Evolutionary conservation across 2,888 invertebrate genomes (phyloP), one percentile per base, ranked within the genome.

Genomic region (Mycalesis mineus): DNA sequence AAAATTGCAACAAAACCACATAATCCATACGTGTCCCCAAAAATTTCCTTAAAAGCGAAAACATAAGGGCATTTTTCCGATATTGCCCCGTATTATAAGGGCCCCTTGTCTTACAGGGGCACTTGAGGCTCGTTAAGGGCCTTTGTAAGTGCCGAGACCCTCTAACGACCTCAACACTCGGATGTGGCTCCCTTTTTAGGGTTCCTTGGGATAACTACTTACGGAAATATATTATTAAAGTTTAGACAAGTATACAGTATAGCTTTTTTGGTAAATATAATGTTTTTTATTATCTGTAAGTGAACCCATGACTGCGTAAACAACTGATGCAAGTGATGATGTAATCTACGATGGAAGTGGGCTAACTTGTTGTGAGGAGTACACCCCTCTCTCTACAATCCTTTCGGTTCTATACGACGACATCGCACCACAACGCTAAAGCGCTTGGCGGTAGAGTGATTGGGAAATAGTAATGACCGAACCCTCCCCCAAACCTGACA

Each of bases 151-250:
- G 51, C 57, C 59, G 50, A 52, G 55, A 58, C 37, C 52, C 57
- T 58, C 61, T 65, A 65, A 65, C 65, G 63, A 65, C 61, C 57
- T 53, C 59, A 55, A 53, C 62, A 60, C 63, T 64, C 50, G 63
- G 53, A 51, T 55, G 49, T 52, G 42, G 45, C 50, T 58, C 54
- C 58, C 55, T 54, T 59, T 62, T 59, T 59, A 59, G 62, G 49
- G 60, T 47, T 49, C 64, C 55, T 37, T 64, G 28, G 65, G 64
- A 67, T 66, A 71, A 68, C 13, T 37, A 37, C 13, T 15, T 11
- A 48, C 0, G 7, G 17, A 39, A 40, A 29, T 22, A 11, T 11
- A 13, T 6, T 2, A 36, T 2, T 14, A 7, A 14, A 15, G 11
- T 36, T 15, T 1, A 1, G 11, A 17, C 17, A n/a, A 8, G 17